Base-by-base conservation (phyloP, 92 coral and sea anemone species). In the Porites lobata region DNA sequence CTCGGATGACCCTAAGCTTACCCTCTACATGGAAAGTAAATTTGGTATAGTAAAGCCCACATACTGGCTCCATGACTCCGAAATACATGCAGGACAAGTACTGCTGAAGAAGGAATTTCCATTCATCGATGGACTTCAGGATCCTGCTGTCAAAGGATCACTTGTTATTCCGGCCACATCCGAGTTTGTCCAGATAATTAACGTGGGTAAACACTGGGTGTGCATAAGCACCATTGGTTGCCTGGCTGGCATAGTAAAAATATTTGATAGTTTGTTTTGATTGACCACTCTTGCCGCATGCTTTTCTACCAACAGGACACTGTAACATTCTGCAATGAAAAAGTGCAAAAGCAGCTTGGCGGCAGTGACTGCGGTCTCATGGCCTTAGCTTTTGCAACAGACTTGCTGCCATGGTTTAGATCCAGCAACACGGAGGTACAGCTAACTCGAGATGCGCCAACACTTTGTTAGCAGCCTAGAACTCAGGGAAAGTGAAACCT, bases 351-450 rank as follows among this genome's bases (percentile, higher is more conserved):
- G 62, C 93, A 90, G 65, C 6, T n/a, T 14, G 90, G 93, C 15
- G 57, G 76, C 1, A 85, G 78, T 64, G 84, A 85, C 29, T 85
- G 93, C 26, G 90, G 91, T n/a, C 85, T 86, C 73, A 74, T 86
- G 19, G 83, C 93, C 15, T 52, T 90, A 66, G 90, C 93, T n/a
- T 90, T 84, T 85, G 90, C 90, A 21, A 90, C 79, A 38, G 78
- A 75, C 75, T 80, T 85, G 70, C 22, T 85, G 90, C 56, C 84
- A 85, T 47, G 93, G 69, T 17, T 79, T 79, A 10, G 89, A 90
- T 54, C 89, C 92, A 43, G 47, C 73, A 65, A 85, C 73, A 7
- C 78, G 78, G 72, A 72, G 69, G 3, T 90, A 78, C 63, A 79
- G 75, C 86, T 82, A 90, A 38, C 10, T 7, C 51, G 67, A 22